Conservation (phyloP, 1,140 invertebrate species). For the Pristionchus pacificus region DNA sequence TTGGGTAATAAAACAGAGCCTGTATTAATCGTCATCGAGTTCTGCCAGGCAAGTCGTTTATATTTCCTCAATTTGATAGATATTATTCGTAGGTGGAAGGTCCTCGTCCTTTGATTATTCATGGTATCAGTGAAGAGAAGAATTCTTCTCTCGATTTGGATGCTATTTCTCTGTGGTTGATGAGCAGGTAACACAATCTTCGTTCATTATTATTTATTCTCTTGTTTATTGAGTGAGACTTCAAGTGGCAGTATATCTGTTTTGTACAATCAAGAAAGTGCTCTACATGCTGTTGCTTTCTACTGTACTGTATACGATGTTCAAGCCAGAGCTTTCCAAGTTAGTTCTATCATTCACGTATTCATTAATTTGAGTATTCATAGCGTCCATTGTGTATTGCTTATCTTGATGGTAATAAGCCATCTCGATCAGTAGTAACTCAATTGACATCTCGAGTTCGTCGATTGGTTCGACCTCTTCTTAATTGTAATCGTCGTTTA, state of each 20-base stretch:
- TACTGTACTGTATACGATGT: background rate
- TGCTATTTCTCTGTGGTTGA: background rate
- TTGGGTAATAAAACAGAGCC: background rate
- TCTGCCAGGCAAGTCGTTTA: background rate
- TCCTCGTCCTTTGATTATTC: background rate
- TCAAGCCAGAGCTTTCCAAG: background rate
- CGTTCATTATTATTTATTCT: background rate
- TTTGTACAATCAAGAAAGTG: background rate
- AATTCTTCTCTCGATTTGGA: background rate
- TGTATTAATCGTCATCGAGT: background rate
- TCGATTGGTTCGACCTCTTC: background rate
- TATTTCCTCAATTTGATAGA: no score
- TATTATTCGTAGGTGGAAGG: background rate
- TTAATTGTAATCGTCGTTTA: background rate
- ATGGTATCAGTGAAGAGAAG: background rate
- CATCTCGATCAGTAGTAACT: background rate
- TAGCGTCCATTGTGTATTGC: background rate
- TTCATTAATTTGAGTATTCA: background rate
- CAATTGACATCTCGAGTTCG: background rate
- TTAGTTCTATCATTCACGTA: background rate
- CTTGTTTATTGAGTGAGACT: background rate
- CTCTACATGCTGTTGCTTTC: background rate
- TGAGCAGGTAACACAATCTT: background rate
- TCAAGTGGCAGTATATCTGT: background rate
- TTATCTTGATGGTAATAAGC: background rate